Conservation (phyloP, 1,140 invertebrate species). For the Drosophila burlai region DNA sequence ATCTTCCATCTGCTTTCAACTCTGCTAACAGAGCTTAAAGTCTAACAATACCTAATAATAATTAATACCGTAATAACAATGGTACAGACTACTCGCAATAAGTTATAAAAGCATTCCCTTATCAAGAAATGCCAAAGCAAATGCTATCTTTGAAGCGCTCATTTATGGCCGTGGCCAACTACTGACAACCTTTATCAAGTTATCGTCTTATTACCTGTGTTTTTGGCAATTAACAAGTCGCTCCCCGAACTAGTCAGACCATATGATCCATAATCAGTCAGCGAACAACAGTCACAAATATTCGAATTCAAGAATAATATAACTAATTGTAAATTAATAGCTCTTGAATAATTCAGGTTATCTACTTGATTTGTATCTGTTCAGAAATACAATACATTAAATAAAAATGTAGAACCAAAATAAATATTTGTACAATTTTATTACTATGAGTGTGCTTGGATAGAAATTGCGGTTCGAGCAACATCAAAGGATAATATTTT, state of each 20-base stretch:
- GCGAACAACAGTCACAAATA: not conserved
- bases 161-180: not conserved
- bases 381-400: not conserved
- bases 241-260: not conserved
- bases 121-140: not conserved
- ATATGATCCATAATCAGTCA: not conserved
- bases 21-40: too few species aligned
- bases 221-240: not conserved
- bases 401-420: too few species aligned
- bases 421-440: too few species aligned
- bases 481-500: too few species aligned
- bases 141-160: not conserved
- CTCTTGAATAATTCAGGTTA: not conserved
- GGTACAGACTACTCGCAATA: not conserved
- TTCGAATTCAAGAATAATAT: not conserved
- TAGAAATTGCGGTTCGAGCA: too few species aligned
- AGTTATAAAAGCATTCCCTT: not conserved
- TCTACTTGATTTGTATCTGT: not conserved
- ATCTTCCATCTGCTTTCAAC: too few species aligned
- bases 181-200: not conserved
- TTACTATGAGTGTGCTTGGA: too few species aligned
- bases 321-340: not conserved
- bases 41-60: too few species aligned
- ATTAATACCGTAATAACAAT: too few species aligned
- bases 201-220: not conserved